Conservation (phyloP, 2,888 invertebrate species). For the Cactoblastis cactorum region DNA sequence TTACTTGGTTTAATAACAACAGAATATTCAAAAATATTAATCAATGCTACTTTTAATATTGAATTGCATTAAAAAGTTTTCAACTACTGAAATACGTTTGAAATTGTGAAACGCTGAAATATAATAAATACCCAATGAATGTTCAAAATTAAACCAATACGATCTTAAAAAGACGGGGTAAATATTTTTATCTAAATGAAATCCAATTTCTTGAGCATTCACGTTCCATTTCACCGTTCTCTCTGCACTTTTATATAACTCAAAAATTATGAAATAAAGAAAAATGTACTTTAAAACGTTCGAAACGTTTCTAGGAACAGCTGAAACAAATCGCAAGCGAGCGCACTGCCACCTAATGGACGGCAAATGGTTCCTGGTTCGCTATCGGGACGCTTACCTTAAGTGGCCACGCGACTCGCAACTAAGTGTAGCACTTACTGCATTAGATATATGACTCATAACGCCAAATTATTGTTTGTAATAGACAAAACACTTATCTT, state of each 20-base stretch:
- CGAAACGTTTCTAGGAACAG: conserved; percentile 41
- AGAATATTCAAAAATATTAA: too few species aligned
- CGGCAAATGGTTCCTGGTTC: conserved; percentile 30
- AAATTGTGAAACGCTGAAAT: too few species aligned
- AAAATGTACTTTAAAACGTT: conserved; percentile 54
- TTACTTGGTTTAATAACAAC: too few species aligned
- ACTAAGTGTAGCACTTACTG: conserved; percentile 25
- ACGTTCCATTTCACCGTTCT: conserved; percentile 9
- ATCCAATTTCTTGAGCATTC: conserved; percentile 3
- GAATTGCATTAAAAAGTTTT: too few species aligned
- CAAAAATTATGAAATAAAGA: conserved; percentile 57
- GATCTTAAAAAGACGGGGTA: not conserved
- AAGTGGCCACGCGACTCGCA: conserved; percentile 49
- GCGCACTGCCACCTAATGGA: conserved; percentile 44
- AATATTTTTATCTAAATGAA: conserved; percentile 10
- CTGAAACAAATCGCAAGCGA: conserved; percentile 58
- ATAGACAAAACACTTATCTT: too few species aligned
- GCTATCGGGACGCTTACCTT: conserved; percentile 42
- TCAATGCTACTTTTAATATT: too few species aligned
- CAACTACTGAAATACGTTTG: too few species aligned
- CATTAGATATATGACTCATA: conserved; percentile 9
- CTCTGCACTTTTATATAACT: conserved; percentile 37
- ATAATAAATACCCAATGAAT: too few species aligned
- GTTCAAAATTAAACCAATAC: too few species aligned
- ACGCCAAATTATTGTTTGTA: not conserved